Conservation (phyloP, 2,113 vertebrate genomes). For the Aldabrachelys gigantea region DNA sequence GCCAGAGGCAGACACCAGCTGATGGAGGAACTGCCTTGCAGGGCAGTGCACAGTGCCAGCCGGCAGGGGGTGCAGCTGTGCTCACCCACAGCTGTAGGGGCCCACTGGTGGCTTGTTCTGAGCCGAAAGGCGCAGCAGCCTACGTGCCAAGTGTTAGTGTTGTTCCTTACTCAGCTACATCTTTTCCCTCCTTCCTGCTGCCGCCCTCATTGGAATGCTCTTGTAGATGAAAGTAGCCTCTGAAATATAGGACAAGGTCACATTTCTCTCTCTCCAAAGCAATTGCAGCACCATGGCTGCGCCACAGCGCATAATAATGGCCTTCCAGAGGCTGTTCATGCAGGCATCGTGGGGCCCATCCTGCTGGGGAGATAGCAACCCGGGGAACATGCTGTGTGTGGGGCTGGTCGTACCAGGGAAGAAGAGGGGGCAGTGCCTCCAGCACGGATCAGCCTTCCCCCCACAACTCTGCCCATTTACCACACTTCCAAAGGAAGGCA, state of each 20-base stretch:
- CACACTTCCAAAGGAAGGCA: rapidly evolving
- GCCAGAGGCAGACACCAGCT: neutral
- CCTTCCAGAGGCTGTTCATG: neutral
- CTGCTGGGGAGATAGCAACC: rapidly evolving
- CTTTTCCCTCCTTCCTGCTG: conserved; percentile 33
- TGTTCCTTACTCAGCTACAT: neutral
- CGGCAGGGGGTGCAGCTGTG: neutral
- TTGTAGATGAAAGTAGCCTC: conserved; percentile 53
- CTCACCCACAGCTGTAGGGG: neutral
- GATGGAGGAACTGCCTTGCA: neutral
- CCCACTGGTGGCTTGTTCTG: neutral
- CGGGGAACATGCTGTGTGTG: rapidly evolving
- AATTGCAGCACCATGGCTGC: neutral
- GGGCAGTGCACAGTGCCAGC: neutral
- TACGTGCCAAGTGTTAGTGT: neutral
- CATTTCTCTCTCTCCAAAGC: neutral
- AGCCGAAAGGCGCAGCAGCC: neutral
- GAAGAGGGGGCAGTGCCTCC: neutral
- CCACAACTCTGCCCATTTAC: neutral
- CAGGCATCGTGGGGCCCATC: neutral
- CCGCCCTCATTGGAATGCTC: conserved; percentile 57
- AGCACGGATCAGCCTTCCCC: neutral
- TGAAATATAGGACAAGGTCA: conserved; percentile 73
- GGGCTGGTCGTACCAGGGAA: neutral
- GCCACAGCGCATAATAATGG: neutral